phyloP scores from a whole-genome alignment of 2,888 invertebrate genomes.

The Tenthredo livida region DNA sequence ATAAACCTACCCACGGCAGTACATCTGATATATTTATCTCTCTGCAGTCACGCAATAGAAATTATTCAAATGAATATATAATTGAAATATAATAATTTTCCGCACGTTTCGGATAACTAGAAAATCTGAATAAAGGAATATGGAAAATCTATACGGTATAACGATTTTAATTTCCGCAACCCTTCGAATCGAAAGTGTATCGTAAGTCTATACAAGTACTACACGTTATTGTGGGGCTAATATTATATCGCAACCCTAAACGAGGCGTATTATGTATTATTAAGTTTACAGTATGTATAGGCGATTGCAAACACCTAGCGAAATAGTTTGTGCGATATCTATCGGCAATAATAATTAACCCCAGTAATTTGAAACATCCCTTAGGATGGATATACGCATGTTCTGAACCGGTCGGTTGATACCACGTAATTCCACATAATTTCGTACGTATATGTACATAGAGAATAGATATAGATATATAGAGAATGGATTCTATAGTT shows the following conservation, averaged over 20 bases:
- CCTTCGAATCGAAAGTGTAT: background rate
- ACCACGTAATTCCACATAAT: constrained; percentile 35
- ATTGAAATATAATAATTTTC: background rate
- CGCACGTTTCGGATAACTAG: background rate
- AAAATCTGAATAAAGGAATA: background rate
- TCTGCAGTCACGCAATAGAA: background rate
- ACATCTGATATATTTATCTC: background rate
- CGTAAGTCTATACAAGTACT: background rate
- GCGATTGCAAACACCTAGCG: background rate
- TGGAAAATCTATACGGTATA: background rate
- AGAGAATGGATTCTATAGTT: background rate
- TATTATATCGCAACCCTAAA: background rate
- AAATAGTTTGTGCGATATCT: constrained; percentile 9
- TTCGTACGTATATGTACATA: background rate
- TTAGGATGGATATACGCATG: background rate
- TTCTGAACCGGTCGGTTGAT: constrained; percentile 27
- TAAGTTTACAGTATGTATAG: background rate
- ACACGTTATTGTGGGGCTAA: background rate
- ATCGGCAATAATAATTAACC: constrained; percentile 26
- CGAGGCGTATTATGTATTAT: background rate
- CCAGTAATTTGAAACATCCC: constrained; percentile 17
- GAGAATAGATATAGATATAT: background rate
- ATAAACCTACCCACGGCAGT: background rate
- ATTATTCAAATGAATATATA: background rate
- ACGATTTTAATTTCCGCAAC: background rate